These are phyloP conservation scores for Colossoma macropomum DNA, from an alignment of 2,113 vertebrate genomes.

Conservation along the genomic window DNA sequence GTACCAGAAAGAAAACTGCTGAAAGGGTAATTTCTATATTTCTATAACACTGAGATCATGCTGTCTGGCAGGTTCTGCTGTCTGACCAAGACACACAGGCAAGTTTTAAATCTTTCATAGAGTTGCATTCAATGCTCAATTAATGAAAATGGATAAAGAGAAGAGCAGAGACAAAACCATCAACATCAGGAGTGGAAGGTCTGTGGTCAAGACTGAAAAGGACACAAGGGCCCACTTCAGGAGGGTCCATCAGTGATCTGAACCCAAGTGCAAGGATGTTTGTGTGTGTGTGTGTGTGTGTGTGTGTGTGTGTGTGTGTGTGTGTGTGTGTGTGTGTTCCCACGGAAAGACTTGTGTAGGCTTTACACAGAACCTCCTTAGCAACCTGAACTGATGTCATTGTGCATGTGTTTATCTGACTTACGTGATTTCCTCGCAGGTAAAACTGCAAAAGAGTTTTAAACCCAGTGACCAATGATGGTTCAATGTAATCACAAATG, in stretches of 20 bases:
- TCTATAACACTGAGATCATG: too few species aligned
- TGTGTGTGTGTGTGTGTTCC: neutral
- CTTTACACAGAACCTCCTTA: too few species aligned
- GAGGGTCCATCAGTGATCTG: neutral
- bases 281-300: too few species aligned
- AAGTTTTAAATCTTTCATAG: neutral
- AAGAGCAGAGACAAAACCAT: neutral
- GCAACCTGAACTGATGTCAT: neutral
- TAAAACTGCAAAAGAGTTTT: too few species aligned
- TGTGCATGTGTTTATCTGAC: too few species aligned
- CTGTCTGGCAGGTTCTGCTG: too few species aligned
- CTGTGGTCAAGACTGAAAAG: neutral
- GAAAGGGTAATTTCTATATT: too few species aligned
- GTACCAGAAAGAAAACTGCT: too few species aligned
- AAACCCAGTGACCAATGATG: neutral
- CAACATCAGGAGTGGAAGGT: neutral
- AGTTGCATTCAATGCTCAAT: neutral
- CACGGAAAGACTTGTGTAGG: too few species aligned
- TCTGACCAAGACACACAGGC: neutral
- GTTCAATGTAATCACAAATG: neutral
- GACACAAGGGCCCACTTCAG: neutral
- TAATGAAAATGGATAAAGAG: neutral
- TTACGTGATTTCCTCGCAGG: neutral
- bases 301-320: neutral
- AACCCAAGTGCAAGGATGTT: too few species aligned